phyloP scores from a whole-genome alignment of 2,888 invertebrate species.

The Urechis unicinctus region DNA sequence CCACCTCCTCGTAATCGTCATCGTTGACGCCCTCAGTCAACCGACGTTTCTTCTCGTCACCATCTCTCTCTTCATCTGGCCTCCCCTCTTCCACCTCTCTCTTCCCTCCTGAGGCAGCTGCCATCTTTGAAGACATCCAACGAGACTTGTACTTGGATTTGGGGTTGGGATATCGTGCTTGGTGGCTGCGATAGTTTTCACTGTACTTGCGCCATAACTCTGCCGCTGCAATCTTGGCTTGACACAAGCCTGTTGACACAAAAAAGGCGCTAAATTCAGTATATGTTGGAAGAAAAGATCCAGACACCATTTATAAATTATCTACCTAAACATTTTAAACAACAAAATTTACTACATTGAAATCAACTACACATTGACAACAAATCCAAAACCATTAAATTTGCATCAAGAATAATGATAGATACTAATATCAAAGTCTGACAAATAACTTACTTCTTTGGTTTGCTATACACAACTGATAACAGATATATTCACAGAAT shows the following conservation, averaged over 20 bases:
- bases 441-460: no score
- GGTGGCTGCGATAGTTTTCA: conserved; percentile 24
- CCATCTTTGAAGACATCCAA: background rate
- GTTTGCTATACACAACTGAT: no score
- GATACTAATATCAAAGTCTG: no score
- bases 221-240: conserved; percentile 27
- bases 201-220: conserved; percentile 26
- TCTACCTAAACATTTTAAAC: no score
- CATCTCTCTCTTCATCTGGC: background rate
- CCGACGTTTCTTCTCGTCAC: no score
- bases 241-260: conserved; percentile 19
- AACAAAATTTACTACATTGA: no score
- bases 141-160: conserved; percentile 4
- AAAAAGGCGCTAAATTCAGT: background rate
- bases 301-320: no score
- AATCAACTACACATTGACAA: no score
- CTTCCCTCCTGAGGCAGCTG: background rate
- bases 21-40: background rate
- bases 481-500: no score
- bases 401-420: no score
- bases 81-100: background rate
- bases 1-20: background rate
- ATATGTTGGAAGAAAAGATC: no score
- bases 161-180: conserved; percentile 23
- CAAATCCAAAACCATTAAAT: background rate